Evolutionary conservation across 1,140 invertebrate genomes (phyloP).

Genomic region (Lepidurus apus): DNA sequence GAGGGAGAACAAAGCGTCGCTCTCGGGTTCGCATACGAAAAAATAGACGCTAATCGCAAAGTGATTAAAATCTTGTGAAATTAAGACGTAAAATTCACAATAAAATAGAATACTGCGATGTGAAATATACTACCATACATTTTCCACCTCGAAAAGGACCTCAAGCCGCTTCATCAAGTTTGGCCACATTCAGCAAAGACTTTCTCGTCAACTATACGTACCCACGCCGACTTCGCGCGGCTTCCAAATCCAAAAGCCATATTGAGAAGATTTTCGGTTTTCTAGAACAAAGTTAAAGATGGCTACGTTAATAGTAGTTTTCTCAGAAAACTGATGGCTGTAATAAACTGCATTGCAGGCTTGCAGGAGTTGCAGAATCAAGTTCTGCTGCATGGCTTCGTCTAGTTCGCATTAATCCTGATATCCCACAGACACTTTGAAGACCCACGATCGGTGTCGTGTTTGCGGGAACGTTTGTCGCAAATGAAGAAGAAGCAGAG

Average conservation of each 20-base stretch:
- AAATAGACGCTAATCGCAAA: too few relatives aligned
- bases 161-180: too few relatives aligned
- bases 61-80: too few relatives aligned
- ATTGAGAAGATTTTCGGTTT: conserved; percentile 52
- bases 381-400: conserved; percentile 67
- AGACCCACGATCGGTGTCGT: conserved; percentile 47
- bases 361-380: conserved; percentile 57
- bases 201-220: too few relatives aligned
- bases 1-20: too few relatives aligned
- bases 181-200: too few relatives aligned
- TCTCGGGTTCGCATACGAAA: too few relatives aligned
- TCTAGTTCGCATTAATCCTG: conserved; percentile 45
- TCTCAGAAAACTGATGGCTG: conserved; percentile 63
- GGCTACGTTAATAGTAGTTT: conserved; percentile 32
- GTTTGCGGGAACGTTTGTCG: conserved; percentile 42
- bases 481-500: conserved; percentile 36
- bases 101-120: too few relatives aligned
- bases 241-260: conserved; percentile 53
- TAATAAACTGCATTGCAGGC: conserved; percentile 64
- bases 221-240: too few relatives aligned
- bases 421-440: conserved; percentile 57
- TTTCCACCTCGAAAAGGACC: too few relatives aligned
- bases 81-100: too few relatives aligned
- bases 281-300: neutral
- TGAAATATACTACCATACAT: too few relatives aligned